phyloP scores from a whole-genome alignment of 2,113 vertebrate genomes.

The Myodes glareolus region DNA sequence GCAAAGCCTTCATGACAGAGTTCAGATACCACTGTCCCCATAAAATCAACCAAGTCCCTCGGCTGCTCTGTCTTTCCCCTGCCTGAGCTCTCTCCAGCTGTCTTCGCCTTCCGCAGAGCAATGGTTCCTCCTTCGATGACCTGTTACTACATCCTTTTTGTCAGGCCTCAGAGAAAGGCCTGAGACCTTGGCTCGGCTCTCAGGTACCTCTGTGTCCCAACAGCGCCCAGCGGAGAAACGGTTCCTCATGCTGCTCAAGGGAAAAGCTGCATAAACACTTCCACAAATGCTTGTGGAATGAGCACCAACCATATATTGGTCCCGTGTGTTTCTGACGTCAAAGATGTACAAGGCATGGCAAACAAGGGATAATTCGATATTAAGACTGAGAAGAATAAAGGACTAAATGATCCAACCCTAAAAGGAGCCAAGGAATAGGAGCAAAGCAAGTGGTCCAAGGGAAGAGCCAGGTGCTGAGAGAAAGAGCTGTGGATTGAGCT shows the following conservation, averaged over 20 bases:
- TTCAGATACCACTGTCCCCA: neutral
- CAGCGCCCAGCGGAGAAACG: neutral
- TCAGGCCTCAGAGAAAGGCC: neutral
- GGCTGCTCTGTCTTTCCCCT: neutral
- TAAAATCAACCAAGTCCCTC: neutral
- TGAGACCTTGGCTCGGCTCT: neutral
- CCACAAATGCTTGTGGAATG: neutral
- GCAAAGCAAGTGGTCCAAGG: constrained; percentile 82
- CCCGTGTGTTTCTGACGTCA: neutral
- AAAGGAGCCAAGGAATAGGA: neutral
- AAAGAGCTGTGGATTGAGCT: neutral
- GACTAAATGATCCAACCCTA: neutral
- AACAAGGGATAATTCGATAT: neutral
- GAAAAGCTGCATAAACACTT: neutral
- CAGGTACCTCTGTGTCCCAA: neutral
- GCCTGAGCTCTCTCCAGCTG: neutral
- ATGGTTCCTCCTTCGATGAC: neutral
- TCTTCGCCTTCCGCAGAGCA: neutral
- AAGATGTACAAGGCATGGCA: constrained; percentile 1
- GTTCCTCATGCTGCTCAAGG: neutral
- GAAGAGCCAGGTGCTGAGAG: neutral
- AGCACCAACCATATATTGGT: neutral
- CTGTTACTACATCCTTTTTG: neutral
- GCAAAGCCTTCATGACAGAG: neutral
- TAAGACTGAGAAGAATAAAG: neutral